Evolutionary conservation across 2,797 vertebrate species (phyloP).

Genomic region (Galagoides demidoff): DNA sequence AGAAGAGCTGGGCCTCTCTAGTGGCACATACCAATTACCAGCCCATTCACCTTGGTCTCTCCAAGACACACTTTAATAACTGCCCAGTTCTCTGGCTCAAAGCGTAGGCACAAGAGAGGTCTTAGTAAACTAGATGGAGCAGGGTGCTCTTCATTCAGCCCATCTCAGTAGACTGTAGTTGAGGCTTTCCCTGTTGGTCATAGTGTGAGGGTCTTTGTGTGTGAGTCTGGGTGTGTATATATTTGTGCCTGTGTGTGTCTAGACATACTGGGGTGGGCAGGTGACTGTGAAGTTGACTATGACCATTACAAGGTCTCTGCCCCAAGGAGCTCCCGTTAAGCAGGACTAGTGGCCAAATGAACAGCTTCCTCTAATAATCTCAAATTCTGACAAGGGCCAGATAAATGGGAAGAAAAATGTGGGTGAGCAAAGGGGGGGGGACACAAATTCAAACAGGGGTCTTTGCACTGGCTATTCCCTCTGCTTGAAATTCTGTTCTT

Average conservation of each 20-base stretch:
- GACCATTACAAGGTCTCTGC: background rate
- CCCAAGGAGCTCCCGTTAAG: background rate
- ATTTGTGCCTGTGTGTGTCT: background rate
- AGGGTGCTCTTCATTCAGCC: background rate
- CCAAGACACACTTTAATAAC: background rate
- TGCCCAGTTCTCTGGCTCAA: slow-evolving; percentile 22
- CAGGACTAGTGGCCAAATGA: background rate
- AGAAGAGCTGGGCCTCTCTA: background rate
- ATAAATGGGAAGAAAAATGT: background rate
- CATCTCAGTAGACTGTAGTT: background rate
- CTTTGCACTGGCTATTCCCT: background rate
- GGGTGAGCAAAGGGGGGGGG: background rate
- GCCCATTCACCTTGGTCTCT: slow-evolving; percentile 3
- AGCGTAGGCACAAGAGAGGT: slow-evolving; percentile 27
- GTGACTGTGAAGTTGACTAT: background rate
- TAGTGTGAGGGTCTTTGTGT: background rate
- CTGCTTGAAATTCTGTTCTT: background rate
- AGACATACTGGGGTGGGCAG: background rate
- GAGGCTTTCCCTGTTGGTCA: background rate
- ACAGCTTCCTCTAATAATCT: background rate
- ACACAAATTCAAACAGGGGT: background rate
- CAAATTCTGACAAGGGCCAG: background rate
- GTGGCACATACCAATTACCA: background rate
- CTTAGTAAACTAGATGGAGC: background rate
- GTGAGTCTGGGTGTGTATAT: background rate